Evolutionary conservation across 2,113 vertebrate species (phyloP).

Genomic region (Procavia capensis): DNA sequence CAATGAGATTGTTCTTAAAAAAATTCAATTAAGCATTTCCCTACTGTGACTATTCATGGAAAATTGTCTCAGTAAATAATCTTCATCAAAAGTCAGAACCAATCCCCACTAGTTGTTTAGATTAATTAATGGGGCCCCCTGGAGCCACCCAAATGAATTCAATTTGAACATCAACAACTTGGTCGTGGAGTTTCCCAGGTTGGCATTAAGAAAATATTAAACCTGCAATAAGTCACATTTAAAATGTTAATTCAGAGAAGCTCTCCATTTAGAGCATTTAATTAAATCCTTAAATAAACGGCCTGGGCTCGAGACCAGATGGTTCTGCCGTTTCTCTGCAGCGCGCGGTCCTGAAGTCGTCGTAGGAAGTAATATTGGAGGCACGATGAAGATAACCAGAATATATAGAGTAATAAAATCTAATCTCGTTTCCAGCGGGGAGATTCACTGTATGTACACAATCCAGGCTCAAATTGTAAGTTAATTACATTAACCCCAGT

Average conservation of each 20-base stretch:
- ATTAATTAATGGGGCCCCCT: conserved; percentile 92
- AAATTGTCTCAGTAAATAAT: conserved; percentile 93
- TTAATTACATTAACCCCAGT: conserved; percentile 91
- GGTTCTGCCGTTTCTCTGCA: conserved; percentile 86
- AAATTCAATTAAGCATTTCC: conserved; percentile 92
- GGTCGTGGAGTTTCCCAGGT: conserved; percentile 89
- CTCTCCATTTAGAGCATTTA: conserved; percentile 92
- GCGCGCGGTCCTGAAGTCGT: conserved; percentile 85
- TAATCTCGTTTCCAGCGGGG: conserved; percentile 90
- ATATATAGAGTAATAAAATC: conserved; percentile 91
- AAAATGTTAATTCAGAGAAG: conserved; percentile 92
- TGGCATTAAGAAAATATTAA: conserved; percentile 91
- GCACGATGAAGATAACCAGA: conserved; percentile 89
- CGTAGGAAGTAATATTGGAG: conserved; percentile 87
- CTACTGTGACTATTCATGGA: conserved; percentile 91
- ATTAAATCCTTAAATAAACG: conserved; percentile 96
- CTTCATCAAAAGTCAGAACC: conserved; percentile 93
- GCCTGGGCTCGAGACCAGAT: conserved; percentile 90
- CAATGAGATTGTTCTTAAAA: conserved; percentile 84
- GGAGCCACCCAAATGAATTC: conserved; percentile 91
- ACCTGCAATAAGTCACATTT: conserved; percentile 94
- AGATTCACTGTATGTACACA: conserved; percentile 90
- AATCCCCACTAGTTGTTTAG: conserved; percentile 92
- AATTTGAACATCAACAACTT: conserved; percentile 91
- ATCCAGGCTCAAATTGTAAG: conserved; percentile 88